A percentile compares a stretch with the other conserved stretches of the same genome.
phyloP scores from a whole-genome alignment of 2,797 vertebrate species.

The Clamator glandarius region DNA sequence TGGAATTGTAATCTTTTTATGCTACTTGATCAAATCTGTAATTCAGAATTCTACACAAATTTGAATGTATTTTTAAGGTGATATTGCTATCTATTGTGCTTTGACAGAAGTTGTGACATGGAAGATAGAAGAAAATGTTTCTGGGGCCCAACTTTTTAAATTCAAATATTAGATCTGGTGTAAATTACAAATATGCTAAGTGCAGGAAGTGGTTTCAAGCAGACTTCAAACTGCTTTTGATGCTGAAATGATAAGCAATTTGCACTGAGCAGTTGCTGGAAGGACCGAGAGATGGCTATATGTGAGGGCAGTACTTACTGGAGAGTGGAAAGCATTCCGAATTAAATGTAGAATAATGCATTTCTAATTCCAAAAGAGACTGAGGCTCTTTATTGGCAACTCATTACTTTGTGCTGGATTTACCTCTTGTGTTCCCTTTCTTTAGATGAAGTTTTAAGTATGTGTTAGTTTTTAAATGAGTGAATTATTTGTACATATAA shows the following conservation, averaged over 20 bases:
- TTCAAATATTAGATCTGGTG: neutral
- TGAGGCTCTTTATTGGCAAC: conserved; percentile 6
- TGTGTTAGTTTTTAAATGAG: neutral
- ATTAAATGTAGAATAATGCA: neutral
- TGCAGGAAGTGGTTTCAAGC: neutral
- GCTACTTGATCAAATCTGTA: conserved; percentile 39
- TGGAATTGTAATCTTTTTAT: conserved; percentile 17
- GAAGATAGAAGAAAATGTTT: neutral
- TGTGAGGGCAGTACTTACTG: neutral
- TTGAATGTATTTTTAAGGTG: conserved; percentile 18
- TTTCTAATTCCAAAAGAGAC: neutral
- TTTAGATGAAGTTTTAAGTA: neutral
- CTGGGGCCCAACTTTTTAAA: neutral
- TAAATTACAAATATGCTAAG: neutral
- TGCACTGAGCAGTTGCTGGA: neutral
- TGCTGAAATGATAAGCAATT: neutral
- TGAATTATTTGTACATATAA: neutral
- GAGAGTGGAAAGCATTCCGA: neutral
- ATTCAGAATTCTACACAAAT: conserved; percentile 9
- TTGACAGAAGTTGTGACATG: conserved; percentile 9
- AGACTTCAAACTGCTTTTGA: neutral
- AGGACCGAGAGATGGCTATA: neutral
- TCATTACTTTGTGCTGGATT: conserved; percentile 9
- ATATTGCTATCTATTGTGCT: neutral
- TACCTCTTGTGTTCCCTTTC: neutral